Conservation (phyloP, 2,888 invertebrate genomes). For the Orthonychiurus folsomi region DNA sequence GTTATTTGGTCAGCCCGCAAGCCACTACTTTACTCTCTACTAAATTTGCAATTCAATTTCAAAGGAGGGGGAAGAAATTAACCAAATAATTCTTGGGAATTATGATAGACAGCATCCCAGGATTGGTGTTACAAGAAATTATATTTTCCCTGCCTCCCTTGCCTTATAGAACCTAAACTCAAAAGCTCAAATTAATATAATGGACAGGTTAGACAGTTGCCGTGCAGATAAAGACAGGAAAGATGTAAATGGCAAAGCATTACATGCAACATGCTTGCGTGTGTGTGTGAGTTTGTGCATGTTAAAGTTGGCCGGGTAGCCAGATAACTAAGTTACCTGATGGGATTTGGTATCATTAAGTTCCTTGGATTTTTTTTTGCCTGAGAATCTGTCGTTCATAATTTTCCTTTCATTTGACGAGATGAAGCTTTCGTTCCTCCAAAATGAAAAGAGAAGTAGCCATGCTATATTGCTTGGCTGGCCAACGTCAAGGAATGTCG, state of each 20-base stretch:
- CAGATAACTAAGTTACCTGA: neutral
- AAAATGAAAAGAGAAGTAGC: neutral
- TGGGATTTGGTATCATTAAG: neutral
- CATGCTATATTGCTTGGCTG: neutral
- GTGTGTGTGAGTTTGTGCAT: too few species aligned
- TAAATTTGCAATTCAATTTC: neutral
- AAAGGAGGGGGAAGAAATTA: neutral
- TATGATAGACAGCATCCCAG: neutral
- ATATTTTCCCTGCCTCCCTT: neutral
- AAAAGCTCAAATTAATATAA: neutral
- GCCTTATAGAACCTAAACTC: neutral
- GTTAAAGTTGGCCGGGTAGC: neutral
- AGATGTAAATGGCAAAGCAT: neutral
- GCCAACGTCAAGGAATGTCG: too few species aligned
- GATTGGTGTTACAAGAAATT: neutral
- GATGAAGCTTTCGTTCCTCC: too few species aligned
- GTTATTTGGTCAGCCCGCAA: too few species aligned
- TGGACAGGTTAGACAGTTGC: neutral
- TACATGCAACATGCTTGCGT: neutral
- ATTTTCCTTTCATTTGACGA: neutral
- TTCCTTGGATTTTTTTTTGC: neutral
- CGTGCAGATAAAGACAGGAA: conserved; percentile 1
- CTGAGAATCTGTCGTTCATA: too few species aligned
- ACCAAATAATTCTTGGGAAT: neutral
- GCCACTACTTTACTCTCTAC: too few species aligned